A percentile compares a stretch with the other conserved stretches of the same genome.
Conservation (phyloP, 1,140 invertebrate genomes). For the Trichonephila inaurata region DNA sequence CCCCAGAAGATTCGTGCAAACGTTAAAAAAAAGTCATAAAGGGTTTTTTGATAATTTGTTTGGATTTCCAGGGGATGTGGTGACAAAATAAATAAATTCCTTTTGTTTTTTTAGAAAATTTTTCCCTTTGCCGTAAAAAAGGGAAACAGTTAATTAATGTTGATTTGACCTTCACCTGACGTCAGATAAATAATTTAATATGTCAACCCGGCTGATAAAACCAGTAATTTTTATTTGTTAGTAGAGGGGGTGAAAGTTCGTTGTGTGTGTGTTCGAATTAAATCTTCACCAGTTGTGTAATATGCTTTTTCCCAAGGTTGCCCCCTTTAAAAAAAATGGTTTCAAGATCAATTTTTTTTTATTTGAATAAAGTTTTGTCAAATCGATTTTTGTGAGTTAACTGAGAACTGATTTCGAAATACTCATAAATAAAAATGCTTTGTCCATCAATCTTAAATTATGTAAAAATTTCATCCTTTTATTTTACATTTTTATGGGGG, state of each 20-base stretch:
- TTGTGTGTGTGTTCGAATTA: background rate
- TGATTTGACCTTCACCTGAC: background rate
- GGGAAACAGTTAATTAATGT: slow-evolving; percentile 6
- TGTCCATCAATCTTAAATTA: too few relatives aligned
- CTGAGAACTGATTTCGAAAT: too few relatives aligned
- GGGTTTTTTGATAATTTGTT: too few relatives aligned
- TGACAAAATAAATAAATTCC: background rate
- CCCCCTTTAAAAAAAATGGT: background rate
- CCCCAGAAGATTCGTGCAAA: too few relatives aligned
- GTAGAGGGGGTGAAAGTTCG: background rate
- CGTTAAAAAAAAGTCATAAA: too few relatives aligned
- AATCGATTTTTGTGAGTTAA: too few relatives aligned
- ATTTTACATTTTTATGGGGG: too few relatives aligned
- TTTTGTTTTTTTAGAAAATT: background rate
- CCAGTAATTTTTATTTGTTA: background rate
- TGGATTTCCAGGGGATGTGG: background rate
- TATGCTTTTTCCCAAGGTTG: background rate
- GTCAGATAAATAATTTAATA: slow-evolving; percentile 10
- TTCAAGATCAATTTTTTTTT: too few relatives aligned
- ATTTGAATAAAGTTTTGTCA: too few relatives aligned
- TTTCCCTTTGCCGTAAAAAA: background rate
- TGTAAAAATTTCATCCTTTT: too few relatives aligned
- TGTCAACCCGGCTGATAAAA: background rate
- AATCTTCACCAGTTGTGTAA: background rate
- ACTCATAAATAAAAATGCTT: too few relatives aligned